Evolutionary conservation across 2,888 invertebrate species (phyloP), one percentile per base, ranked within the genome.

Genomic region (Dendrolimus pini): DNA sequence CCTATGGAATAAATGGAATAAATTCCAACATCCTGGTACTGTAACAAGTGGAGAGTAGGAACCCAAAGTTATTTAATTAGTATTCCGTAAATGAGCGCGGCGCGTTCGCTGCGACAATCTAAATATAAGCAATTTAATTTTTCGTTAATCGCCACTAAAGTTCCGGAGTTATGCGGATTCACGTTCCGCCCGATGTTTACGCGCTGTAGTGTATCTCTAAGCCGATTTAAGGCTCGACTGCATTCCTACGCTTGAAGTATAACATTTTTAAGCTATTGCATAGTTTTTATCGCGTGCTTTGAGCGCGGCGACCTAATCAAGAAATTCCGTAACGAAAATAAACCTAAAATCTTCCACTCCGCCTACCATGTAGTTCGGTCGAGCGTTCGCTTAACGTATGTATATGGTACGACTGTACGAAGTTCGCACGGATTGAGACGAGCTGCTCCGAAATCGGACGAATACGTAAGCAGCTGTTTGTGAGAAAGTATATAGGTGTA

Each of bases 1-100:
- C 30, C 30, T 30, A 30, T 47, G 7, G 47, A 2, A 6, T 30
- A 6, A 30, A 30, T 30, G 30, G 30, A 30, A 30, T 6, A 30
- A 30, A 30, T 47, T 47, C 47, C 9, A 56, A 47, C 42, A 59
- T 42, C 52, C 60, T 42, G 13, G 8, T 13, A 54, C 12, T 12
- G 9, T 42, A 57, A 55, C 55, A 55, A 14, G 54, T 59, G 62
- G 57, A 54, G 58, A 54, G 55, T 60, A 41, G 9, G 47, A 47
- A 47, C 56, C 60, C 62, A 66, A 78, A 78, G 74, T 77, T 76
- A 76, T 78, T 78, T 77, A 77, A 78, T 78, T 77, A 77, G 76
- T 72, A 72, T 70, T 68, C 70, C 62, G 67, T 69, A 74, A 76
- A 75, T 77, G 74, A 72, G 75, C 41, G 56, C 41, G 54, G 12